Evolutionary conservation across 1,140 invertebrate genomes (phyloP).

Genomic region (Cheumatopsyche charites): DNA sequence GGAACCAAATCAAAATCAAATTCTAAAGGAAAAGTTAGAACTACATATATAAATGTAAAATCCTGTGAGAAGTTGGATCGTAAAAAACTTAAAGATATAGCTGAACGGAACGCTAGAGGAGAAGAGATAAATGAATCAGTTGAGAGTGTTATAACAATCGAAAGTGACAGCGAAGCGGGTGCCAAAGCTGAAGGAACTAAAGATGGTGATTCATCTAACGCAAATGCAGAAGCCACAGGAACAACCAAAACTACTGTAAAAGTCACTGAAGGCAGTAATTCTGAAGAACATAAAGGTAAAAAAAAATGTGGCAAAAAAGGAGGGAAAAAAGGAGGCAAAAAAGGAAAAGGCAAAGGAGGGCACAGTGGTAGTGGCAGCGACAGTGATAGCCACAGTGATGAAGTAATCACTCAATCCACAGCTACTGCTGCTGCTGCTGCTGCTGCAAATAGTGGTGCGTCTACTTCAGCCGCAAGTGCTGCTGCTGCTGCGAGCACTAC

Average conservation of each 20-base stretch:
- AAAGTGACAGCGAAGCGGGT: background rate
- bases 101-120: too few relatives aligned
- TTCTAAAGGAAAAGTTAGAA: too few relatives aligned
- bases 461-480: conserved; percentile 9
- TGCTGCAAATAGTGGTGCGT: background rate
- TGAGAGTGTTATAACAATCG: background rate
- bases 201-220: background rate
- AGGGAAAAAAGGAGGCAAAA: background rate
- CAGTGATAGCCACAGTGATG: background rate
- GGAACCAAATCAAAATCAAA: too few relatives aligned
- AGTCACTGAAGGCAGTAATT: background rate
- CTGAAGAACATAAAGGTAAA: conserved; percentile 16
- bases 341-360: conserved; percentile 1
- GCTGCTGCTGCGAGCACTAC: background rate
- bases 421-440: background rate
- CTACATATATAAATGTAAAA: too few relatives aligned
- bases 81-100: too few relatives aligned
- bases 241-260: background rate
- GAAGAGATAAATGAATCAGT: too few relatives aligned
- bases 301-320: background rate
- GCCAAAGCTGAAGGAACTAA: background rate
- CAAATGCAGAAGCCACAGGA: background rate
- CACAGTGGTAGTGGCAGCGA: background rate
- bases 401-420: background rate
- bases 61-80: too few relatives aligned